Percentiles rank a stretch among this genome's conserved stretches.
Conservation (phyloP, 2,113 vertebrate species). For the Chauna torquata region DNA sequence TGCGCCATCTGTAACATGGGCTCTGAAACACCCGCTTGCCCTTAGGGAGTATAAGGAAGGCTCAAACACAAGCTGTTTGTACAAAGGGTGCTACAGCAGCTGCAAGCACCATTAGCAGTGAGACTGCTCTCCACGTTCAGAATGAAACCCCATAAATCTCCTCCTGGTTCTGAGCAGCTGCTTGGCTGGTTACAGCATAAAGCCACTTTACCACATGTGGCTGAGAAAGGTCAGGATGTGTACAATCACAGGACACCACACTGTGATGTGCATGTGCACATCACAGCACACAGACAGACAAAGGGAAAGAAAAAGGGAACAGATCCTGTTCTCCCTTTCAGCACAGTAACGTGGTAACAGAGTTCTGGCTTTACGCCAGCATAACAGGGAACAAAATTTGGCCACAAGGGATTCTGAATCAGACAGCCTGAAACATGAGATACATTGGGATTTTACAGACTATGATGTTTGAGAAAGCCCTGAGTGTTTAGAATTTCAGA, state of each 20-base stretch:
- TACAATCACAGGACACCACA: not conserved
- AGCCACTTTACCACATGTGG: not conserved
- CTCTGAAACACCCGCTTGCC: not conserved
- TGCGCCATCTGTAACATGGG: not conserved
- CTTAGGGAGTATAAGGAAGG: not conserved
- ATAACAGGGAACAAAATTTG: not conserved
- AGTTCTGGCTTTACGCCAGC: not conserved
- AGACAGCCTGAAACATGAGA: not conserved
- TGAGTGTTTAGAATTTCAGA: not conserved
- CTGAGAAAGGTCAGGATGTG: not conserved
- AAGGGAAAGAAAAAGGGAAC: not conserved
- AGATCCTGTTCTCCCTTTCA: not conserved
- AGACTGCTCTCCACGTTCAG: not conserved
- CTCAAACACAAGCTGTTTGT: not conserved
- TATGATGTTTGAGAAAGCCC: not conserved
- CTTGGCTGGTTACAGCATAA: not conserved
- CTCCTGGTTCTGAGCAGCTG: not conserved
- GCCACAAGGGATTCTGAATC: not conserved
- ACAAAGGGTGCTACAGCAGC: not conserved
- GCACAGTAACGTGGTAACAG: not conserved
- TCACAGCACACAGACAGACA: not conserved
- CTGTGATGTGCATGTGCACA: not conserved
- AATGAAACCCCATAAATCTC: not conserved
- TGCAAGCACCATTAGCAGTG: not conserved
- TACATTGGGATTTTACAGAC: not conserved